A percentile compares a stretch with the other conserved stretches of the same genome.
Conservation (phyloP, 2,888 invertebrate species). For the Lagria hirta region DNA sequence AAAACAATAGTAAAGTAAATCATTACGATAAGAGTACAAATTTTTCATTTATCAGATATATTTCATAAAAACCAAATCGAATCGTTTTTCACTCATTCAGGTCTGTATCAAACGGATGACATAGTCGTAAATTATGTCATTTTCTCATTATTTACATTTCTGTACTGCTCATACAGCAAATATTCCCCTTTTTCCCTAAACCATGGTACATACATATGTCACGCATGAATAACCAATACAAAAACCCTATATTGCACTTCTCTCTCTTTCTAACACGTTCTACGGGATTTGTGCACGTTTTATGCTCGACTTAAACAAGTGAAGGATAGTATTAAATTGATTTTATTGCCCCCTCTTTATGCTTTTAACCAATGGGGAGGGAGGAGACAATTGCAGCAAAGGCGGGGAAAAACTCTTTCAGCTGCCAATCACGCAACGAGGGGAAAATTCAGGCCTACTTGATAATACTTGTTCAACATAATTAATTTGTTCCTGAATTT, state of each 20-base stretch:
- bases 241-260: constrained; percentile 14
- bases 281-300: constrained; percentile 32
- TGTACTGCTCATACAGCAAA: constrained; percentile 21
- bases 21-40: too few species aligned
- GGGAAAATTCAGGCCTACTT: constrained; percentile 38
- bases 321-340: constrained; percentile 55
- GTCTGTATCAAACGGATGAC: constrained; percentile 30
- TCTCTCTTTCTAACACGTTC: constrained; percentile 33
- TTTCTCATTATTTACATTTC: constrained; percentile 29
- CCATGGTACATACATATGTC: constrained; percentile 28
- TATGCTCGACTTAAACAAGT: constrained; percentile 45
- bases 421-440: constrained; percentile 49
- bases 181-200: constrained; percentile 26
- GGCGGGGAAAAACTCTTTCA: constrained; percentile 50
- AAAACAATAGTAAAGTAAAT: too few species aligned
- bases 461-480: constrained; percentile 47
- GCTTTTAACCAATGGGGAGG: constrained; percentile 47
- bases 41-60: too few species aligned
- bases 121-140: constrained; percentile 30
- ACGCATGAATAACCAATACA: constrained; percentile 24
- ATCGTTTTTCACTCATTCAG: constrained; percentile 32
- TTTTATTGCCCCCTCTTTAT: constrained; percentile 54
- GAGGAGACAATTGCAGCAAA: constrained; percentile 46
- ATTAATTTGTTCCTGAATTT: constrained; percentile 49
- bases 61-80: too few species aligned